Base-by-base conservation (phyloP, 2,113 vertebrate species). In the Cyphotilapia sp. region DNA sequence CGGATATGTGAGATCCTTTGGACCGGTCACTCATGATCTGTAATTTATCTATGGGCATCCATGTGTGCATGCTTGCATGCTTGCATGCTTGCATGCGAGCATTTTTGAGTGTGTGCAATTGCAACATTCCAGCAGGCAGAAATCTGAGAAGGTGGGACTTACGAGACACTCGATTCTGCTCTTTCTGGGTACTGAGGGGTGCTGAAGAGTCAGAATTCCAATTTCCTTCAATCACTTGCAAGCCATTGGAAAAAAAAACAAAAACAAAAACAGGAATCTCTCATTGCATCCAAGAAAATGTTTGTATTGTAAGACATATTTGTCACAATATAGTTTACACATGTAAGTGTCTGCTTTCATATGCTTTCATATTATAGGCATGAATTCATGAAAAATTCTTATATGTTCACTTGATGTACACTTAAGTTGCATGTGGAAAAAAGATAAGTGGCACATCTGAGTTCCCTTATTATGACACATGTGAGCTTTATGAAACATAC, bases 131-230 rank as follows among this genome's bases (percentile, higher is more conserved):
- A 87, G 88, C 89, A 71, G 85, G 84, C 56, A 54, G 95, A 94
- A 95, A 95, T 95, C 85, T 86, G 93, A 96, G 95, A 94, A 93
- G 92, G 93, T 95, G 93, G 87, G 91, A 96, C 91, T 92, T 93
- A 92, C 76, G 42, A 94, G 93, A 95, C 91, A 85, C 89, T 93
- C 85, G 90, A 94, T 94, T 95, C 85, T 85, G 82, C 88, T 92
- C 88, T 89, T 94, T 93, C 92, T 93, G 84, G 85, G 82, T 93
- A 61, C 88, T 53, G 85, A 87, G 81, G 91, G 91, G 91, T 90
- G 93, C 92, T 82, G 91, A 94, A 94, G 95, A 94, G 95, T 93
- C 91, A 93, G 88, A 95, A 94, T 93, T 90, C 82, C 86, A 93
- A 85, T 95, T 94, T 95, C 90, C 92, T 93, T 88, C 88, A 93